phyloP scores from a whole-genome alignment of 2,888 invertebrate species.

The Adelognathus sp. region DNA sequence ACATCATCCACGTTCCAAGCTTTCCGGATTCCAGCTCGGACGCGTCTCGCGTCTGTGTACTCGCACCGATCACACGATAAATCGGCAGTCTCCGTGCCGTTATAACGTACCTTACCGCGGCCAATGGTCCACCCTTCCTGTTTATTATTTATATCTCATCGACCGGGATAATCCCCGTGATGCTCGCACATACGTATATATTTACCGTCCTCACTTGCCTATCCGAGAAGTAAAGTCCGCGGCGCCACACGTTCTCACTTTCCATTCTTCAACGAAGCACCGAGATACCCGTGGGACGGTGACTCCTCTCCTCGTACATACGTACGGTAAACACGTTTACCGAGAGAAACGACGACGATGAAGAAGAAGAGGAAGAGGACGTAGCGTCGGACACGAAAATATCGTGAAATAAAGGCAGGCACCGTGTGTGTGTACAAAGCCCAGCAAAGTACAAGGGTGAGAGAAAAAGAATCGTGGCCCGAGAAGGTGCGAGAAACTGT shows the following conservation, averaged over 20 bases:
- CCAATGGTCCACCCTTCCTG: constrained; percentile 43
- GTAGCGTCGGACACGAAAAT: constrained; percentile 17
- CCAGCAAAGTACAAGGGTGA: neutral
- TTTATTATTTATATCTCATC: constrained; percentile 58
- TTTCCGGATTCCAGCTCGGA: constrained; percentile 69
- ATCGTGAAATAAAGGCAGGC: constrained; percentile 4
- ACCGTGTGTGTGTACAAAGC: neutral
- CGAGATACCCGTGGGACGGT: constrained; percentile 56
- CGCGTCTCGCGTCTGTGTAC: constrained; percentile 22
- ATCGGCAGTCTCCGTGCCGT: constrained; percentile 52
- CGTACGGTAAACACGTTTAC: constrained; percentile 32
- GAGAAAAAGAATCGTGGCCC: constrained; percentile 1
- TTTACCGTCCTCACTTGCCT: neutral
- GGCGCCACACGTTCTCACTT: constrained; percentile 47
- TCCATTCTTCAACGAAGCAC: constrained; percentile 43
- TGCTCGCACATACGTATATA: neutral
- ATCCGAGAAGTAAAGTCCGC: neutral
- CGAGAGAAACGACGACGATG: neutral
- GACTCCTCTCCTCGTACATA: constrained; percentile 7
- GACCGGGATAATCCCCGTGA: constrained; percentile 22
- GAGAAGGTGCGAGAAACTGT: constrained; percentile 25
- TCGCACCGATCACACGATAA: constrained; percentile 58
- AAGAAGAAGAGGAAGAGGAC: neutral
- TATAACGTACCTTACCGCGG: constrained; percentile 42
- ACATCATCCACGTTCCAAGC: constrained; percentile 67